Conservation (phyloP, 2,113 vertebrate genomes). For the Oenanthe oenanthe region DNA sequence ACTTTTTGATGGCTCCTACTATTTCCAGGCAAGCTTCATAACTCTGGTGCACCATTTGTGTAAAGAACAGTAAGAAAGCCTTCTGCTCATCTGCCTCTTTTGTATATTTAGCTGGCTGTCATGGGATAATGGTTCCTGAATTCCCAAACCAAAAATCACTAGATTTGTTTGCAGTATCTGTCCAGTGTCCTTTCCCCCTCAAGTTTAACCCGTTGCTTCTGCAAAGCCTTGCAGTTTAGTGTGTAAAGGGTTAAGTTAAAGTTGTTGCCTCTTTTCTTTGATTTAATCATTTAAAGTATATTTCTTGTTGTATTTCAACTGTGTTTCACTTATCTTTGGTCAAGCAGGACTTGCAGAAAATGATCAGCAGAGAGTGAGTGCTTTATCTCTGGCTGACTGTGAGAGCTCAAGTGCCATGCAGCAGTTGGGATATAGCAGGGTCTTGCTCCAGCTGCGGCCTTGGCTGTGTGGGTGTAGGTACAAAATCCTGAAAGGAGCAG, state of each 20-base stretch:
- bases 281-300: background rate
- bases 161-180: background rate
- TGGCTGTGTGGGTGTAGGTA: rapidly evolving
- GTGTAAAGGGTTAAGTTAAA: background rate
- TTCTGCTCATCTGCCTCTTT: background rate
- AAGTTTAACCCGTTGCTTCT: background rate
- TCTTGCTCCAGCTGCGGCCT: background rate
- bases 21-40: background rate
- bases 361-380: background rate
- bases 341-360: background rate
- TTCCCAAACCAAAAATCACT: background rate
- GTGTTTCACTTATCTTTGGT: background rate
- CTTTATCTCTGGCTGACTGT: background rate
- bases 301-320: background rate
- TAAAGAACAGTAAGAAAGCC: background rate
- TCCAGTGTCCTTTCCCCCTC: background rate
- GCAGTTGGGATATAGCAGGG: background rate
- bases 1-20: background rate
- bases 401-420: background rate
- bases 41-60: background rate
- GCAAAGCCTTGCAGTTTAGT: background rate
- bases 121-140: background rate
- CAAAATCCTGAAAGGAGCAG: background rate
- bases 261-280: background rate
- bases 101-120: background rate